A percentile compares a stretch with the other conserved stretches of the same genome.
Conservation (phyloP, 2,113 vertebrate species). For the Procapra przewalskii region DNA sequence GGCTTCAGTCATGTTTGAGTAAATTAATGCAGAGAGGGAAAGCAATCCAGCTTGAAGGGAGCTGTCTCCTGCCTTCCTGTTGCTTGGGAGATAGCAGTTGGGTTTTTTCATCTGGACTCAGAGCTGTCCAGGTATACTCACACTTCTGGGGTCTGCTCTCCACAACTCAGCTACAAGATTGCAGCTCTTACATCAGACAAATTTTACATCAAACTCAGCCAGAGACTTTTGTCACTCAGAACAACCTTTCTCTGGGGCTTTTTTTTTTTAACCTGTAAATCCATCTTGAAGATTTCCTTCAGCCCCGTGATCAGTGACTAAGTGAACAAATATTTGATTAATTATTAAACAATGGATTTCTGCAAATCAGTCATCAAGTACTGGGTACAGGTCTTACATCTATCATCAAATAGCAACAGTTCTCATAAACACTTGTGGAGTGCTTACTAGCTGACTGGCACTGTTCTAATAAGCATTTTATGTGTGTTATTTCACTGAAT, state of each 20-base stretch:
- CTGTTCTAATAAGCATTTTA: background rate
- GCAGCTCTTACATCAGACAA: background rate
- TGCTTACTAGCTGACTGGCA: background rate
- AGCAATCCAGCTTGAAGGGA: conserved; percentile 22
- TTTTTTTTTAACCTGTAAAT: background rate
- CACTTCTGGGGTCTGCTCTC: background rate
- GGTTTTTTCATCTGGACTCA: background rate
- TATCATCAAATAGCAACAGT: background rate
- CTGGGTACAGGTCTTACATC: background rate
- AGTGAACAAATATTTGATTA: background rate
- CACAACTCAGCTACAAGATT: too few species aligned
- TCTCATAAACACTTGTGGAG: background rate
- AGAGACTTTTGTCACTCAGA: background rate
- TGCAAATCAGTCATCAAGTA: background rate
- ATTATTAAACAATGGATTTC: background rate
- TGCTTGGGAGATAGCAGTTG: background rate
- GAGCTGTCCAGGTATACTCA: background rate
- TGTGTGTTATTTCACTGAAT: background rate
- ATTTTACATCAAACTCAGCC: background rate
- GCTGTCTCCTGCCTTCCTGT: background rate
- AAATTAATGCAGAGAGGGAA: conserved; percentile 45
- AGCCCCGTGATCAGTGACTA: background rate
- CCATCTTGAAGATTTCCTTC: background rate
- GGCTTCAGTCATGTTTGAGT: conserved; percentile 34
- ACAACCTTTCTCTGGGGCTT: background rate